Conservation (phyloP, 2,888 invertebrate species). For the Lottia gigantea region DNA sequence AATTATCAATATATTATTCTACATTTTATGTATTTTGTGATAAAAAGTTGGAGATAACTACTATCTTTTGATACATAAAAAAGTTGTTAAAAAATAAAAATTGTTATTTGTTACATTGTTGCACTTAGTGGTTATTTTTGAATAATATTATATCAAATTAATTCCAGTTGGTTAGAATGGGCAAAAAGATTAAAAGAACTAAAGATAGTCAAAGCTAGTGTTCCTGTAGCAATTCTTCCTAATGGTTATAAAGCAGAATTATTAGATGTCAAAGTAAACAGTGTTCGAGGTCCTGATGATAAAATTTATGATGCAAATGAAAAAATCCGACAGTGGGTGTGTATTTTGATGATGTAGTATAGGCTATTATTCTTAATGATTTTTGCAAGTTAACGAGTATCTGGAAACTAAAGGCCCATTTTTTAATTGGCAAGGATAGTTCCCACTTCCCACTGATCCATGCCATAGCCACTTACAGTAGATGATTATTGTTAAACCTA, state of each 20-base stretch:
- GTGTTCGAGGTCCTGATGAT: slow-evolving; percentile 66
- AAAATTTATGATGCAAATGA: slow-evolving; percentile 63
- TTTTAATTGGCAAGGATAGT: too few relatives aligned
- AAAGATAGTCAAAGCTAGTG: slow-evolving; percentile 48
- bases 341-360: background rate
- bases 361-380: too few relatives aligned
- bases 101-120: too few relatives aligned
- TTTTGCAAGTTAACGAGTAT: too few relatives aligned
- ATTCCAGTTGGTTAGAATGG: slow-evolving; percentile 62
- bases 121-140: background rate
- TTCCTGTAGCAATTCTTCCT: slow-evolving; percentile 58
- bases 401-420: too few relatives aligned
- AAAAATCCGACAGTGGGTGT: slow-evolving; percentile 65
- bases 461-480: background rate
- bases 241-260: slow-evolving; percentile 46
- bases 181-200: slow-evolving; percentile 45
- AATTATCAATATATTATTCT: too few relatives aligned
- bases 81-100: too few relatives aligned
- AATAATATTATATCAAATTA: background rate
- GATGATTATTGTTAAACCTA: background rate
- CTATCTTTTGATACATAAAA: too few relatives aligned
- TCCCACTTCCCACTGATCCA: too few relatives aligned
- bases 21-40: too few relatives aligned
- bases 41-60: too few relatives aligned
- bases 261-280: slow-evolving; percentile 61